phyloP scores from a whole-genome alignment of 2,113 vertebrate genomes.

The Pogonocichla stellata region DNA sequence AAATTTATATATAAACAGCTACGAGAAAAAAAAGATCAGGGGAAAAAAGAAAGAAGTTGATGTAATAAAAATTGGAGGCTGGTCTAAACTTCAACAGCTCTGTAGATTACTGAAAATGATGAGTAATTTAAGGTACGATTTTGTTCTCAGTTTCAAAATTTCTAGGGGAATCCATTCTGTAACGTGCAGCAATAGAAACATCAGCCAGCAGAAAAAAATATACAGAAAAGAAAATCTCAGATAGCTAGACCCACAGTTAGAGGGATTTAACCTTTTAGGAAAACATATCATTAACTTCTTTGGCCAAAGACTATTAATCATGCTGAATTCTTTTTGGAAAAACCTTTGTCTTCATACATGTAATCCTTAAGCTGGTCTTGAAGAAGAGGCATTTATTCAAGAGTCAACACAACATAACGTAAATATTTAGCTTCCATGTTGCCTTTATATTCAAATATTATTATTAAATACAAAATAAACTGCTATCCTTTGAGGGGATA shows the following conservation, averaged over 20 bases:
- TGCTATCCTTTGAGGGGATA: neutral
- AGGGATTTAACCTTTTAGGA: constrained; percentile 14
- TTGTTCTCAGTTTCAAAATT: neutral
- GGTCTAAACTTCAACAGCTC: neutral
- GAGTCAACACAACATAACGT: neutral
- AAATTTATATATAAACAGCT: neutral
- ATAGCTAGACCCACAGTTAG: neutral
- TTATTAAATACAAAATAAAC: neutral
- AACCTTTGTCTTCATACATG: neutral
- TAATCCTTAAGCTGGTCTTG: constrained; percentile 22
- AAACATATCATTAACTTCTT: constrained; percentile 35
- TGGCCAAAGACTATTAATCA: constrained; percentile 35
- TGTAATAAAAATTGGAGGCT: neutral
- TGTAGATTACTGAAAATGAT: neutral
- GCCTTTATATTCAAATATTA: neutral
- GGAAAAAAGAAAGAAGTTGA: neutral
- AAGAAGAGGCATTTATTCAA: neutral
- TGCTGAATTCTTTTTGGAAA: constrained; percentile 15
- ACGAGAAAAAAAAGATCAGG: neutral
- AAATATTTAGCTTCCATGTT: neutral
- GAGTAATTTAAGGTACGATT: neutral
- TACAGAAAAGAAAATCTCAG: neutral
- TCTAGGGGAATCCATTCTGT: neutral
- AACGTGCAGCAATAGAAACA: accelerated
- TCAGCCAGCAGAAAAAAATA: neutral